These are phyloP conservation scores for Agraylea sexmaculata DNA, from an alignment of 1,140 invertebrate genomes.

Conservation along the genomic window DNA sequence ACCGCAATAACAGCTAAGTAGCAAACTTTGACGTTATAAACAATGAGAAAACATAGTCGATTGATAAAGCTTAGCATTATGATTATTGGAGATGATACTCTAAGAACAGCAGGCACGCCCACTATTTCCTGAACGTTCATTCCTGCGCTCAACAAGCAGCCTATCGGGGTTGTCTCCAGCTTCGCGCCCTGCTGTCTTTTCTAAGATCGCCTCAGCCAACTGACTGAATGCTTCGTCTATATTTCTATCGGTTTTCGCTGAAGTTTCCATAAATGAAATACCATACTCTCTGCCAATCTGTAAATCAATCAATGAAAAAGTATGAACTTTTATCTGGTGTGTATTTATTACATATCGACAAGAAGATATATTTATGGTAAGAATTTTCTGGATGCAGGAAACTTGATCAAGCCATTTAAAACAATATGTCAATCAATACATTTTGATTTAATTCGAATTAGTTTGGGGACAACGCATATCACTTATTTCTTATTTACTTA, in stretches of 20 bases:
- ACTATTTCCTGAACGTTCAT: slow-evolving; percentile 29
- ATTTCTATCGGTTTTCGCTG: slow-evolving; percentile 82
- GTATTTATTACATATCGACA: too few relatives aligned
- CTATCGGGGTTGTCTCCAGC: slow-evolving; percentile 27
- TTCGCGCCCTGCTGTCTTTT: slow-evolving; percentile 38
- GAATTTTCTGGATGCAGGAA: too few relatives aligned
- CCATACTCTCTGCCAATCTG: slow-evolving; percentile 79
- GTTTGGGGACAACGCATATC: too few relatives aligned
- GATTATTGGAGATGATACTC: slow-evolving; percentile 6
- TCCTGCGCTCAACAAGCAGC: slow-evolving; percentile 32
- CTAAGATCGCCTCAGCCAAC: slow-evolving; percentile 55
- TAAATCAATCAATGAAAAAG: slow-evolving; percentile 5
- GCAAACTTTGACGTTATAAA: slow-evolving; percentile 5
- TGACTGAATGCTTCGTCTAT: slow-evolving; percentile 88
- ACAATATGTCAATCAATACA: too few relatives aligned
- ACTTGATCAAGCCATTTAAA: too few relatives aligned
- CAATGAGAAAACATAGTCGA: slow-evolving; percentile 5
- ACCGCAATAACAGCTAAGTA: slow-evolving; percentile 11
- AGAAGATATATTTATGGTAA: too few relatives aligned
- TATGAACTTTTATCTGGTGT: too few relatives aligned
- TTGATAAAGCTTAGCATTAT: slow-evolving; percentile 13
- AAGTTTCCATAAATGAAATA: slow-evolving; percentile 90
- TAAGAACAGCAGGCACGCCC: slow-evolving; percentile 35
- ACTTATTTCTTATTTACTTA: too few relatives aligned
- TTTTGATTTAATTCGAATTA: too few relatives aligned